Evolutionary conservation across 1,140 invertebrate species (phyloP), one percentile per base, ranked within the genome.

Genomic region (Bombus picipes): DNA sequence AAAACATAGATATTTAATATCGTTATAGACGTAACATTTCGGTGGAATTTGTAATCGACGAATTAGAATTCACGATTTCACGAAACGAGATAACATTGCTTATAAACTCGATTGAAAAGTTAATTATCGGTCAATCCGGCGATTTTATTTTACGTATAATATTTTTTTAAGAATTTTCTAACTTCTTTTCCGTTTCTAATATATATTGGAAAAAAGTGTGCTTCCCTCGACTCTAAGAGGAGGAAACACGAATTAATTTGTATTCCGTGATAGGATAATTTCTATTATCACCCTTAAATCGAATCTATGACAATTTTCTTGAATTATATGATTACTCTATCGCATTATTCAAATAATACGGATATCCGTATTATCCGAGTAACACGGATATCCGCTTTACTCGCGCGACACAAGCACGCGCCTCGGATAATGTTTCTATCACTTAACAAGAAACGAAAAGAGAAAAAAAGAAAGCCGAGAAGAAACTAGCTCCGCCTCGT

Each of bases 341-440:
- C 83, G 34, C 70, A 85, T 85, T 85, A 85, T 85, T 85, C 83
- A 85, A 85, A 85, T 84, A 84, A 84, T 85, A 79, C 83, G 83
- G 83, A 85, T 43, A 57, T 85, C 83, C 83, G 83, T 85, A 85
- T 85, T 85, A 85, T 73, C 83, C 77, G n/a, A 62, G 83, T 80
- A 80, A 80, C 76, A 65, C 83, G 83, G 83, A 85, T 62, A 37
- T 85, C 77, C 83, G 77, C 53, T 70, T 25, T 39, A 22, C 28
- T 77, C 43, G 65, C 74, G 65, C 74, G 81, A n/a, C 25, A n/a
- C 65, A 37, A 66, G 81, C 81, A 83, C 81, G 74, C 74, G 81
- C 81, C 74, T 34, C 43, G 4, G n/a, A 82, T 65, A n/a, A 78
- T 47, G 34, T 78, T 77, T 57, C 28, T 43, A 75, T 75, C 32